Evolutionary conservation across 2,113 vertebrate genomes (phyloP).

Genomic region (Pipra filicauda): DNA sequence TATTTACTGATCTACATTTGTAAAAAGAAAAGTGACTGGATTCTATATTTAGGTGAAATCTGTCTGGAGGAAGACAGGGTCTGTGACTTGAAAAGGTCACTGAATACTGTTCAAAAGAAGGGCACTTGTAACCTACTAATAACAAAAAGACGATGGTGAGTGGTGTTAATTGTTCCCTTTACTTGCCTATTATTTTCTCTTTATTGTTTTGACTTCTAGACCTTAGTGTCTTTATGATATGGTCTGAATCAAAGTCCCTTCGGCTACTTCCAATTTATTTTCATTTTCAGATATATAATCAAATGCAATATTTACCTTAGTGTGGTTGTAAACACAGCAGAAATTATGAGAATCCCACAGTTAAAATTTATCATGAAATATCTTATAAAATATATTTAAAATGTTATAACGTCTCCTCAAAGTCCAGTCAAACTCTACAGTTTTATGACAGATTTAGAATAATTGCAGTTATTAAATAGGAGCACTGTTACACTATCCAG

Average conservation of each 20-base stretch:
- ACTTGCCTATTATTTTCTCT: background rate
- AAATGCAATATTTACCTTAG: background rate
- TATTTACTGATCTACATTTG: background rate
- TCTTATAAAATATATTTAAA: background rate
- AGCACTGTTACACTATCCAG: background rate
- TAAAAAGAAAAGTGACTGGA: background rate
- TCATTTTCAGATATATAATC: background rate
- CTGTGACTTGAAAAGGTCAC: background rate
- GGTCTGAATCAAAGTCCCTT: background rate
- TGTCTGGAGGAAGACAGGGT: background rate
- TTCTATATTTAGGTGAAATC: background rate
- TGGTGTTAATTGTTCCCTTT: background rate
- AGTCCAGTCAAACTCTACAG: background rate
- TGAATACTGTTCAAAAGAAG: background rate
- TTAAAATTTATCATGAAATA: background rate
- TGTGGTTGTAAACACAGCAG: background rate
- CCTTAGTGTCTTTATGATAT: background rate
- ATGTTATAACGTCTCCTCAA: background rate
- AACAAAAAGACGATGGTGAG: background rate
- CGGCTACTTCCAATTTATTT: background rate
- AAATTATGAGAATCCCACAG: background rate
- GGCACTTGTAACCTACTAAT: background rate
- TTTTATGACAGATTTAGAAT: constrained; percentile 23
- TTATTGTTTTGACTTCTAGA: background rate
- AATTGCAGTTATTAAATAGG: constrained; percentile 33